Evolutionary conservation across 2,888 invertebrate species (phyloP).

Genomic region (Pandemis corylana): DNA sequence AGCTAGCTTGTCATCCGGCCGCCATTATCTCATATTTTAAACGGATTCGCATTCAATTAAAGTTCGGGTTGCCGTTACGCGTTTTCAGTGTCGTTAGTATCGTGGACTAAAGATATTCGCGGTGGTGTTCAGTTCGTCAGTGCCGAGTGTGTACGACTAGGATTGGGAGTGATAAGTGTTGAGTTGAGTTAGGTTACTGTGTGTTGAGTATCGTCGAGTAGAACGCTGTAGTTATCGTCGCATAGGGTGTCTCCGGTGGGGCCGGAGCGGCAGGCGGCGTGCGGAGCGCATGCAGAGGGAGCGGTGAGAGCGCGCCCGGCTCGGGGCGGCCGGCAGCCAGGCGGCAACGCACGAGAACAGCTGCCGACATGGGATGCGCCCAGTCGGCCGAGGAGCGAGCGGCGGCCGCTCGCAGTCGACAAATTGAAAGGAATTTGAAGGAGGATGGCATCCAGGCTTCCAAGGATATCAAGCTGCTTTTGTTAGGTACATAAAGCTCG

Average conservation of each 20-base stretch:
- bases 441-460: constrained; percentile 99
- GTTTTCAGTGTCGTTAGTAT: constrained; percentile 66
- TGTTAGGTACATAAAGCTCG: constrained; percentile 90
- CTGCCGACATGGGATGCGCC: constrained; percentile 97
- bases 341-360: constrained; percentile 80
- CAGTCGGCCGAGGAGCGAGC: constrained; percentile 99
- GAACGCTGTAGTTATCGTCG: constrained; percentile 60
- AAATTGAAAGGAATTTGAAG: constrained; percentile 98
- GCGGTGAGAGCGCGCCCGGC: constrained; percentile 87
- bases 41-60: constrained; percentile 82
- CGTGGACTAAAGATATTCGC: constrained; percentile 57
- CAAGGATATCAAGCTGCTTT: constrained; percentile 98
- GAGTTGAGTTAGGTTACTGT: constrained; percentile 78
- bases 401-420: constrained; percentile 98
- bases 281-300: constrained; percentile 82
- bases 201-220: constrained; percentile 63
- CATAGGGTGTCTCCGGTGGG: constrained; percentile 79
- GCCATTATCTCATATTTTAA: constrained; percentile 86
- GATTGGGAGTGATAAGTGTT: constrained; percentile 73
- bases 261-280: constrained; percentile 78
- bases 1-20: constrained; percentile 86
- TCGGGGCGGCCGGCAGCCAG: constrained; percentile 83
- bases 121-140: constrained; percentile 42
- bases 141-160: constrained; percentile 45
- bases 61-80: constrained; percentile 73